Conservation (phyloP, 35 echinoderm and acorn worm species). For the Acanthaster planci region DNA sequence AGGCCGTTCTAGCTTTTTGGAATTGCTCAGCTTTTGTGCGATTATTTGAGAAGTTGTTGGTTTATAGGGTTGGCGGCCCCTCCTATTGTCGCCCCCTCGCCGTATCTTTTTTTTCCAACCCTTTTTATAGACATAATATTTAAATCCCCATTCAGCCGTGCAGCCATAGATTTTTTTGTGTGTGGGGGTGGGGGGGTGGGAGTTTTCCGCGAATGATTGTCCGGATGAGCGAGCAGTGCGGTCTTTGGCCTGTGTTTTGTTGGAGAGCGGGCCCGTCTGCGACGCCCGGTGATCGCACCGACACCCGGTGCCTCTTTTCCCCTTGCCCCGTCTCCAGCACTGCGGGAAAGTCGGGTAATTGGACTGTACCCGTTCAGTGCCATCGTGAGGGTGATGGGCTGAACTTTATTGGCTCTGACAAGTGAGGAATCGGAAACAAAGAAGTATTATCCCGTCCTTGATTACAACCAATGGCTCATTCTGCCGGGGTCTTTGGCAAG, state of each 20-base stretch:
- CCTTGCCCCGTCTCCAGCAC: neutral
- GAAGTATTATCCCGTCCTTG: slow-evolving; percentile 6
- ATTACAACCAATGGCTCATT: neutral
- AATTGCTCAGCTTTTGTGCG: slow-evolving; percentile 12
- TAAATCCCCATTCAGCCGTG: neutral
- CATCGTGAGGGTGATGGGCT: slow-evolving; percentile 1
- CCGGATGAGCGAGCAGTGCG: slow-evolving; percentile 6
- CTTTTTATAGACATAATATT: too few relatives aligned
- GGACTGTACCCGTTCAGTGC: neutral
- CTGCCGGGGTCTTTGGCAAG: neutral
- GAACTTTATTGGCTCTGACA: slow-evolving; percentile 10
- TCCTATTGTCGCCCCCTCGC: slow-evolving; percentile 12
- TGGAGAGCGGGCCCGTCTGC: neutral
- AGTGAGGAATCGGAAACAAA: slow-evolving; percentile 26
- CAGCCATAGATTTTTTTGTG: neutral
- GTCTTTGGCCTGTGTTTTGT: slow-evolving; percentile 15
- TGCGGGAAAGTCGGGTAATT: neutral
- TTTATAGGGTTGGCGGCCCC: slow-evolving; percentile 32
- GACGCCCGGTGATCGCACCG: neutral
- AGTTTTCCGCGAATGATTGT: neutral
- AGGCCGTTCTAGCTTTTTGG: neutral
- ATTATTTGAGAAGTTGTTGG: slow-evolving; percentile 32
- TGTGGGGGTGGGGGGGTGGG: too few relatives aligned
- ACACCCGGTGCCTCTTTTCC: neutral
- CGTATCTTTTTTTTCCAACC: slow-evolving; percentile 8